Base-by-base conservation (phyloP, 2,888 invertebrate species). In the Cephus pygmeus region DNA sequence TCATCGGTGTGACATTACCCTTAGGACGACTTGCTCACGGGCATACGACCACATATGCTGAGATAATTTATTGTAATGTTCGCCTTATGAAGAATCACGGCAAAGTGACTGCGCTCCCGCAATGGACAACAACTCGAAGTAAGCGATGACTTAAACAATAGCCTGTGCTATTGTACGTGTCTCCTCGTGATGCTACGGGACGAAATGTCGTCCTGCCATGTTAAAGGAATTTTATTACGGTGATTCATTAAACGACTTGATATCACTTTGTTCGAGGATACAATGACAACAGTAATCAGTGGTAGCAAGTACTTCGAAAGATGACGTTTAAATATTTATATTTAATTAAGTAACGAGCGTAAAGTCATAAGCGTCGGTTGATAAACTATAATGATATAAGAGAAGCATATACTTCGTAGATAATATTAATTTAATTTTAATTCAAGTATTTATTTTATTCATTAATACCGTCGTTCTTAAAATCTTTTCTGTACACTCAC, bases 61-160 rank as follows among this genome's bases (percentile, higher is more conserved):
- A 68, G 73, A 78, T 78, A 76, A 78, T 78, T 78, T 78, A 78
- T 78, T 75, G 73, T 76, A 78, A 76, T 78, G 75, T 75, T 75
- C 36, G 68, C 75, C 78, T 69, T 75, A 75, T 69, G 75, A 69
- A 75, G 75, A 75, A 69, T 34, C 36, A 73, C 31, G 69, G 75
- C 74, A 56, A 35, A 30, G 76, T 40, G 35, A 40, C 73, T 35
- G 69, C 36, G 33, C 11, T 69, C 36, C 75, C 69, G 40, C 56
- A 56, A 77, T 34, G 34, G 77, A 35, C 76, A 75, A 71, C 75
- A 73, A 75, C 78, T 76, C 76, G 73, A 78, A 78, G 76, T 76
- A 78, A 77, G 69, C 31, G n/a, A 40, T 31, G 77, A 74, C 77
- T 77, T 69, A 77, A 75, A 77, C 77, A 73, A 77, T 73, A 69